Percentiles rank a stretch among this genome's conserved stretches.
phyloP scores from a whole-genome alignment of 2,113 vertebrate genomes.

The Lontra canadensis region DNA sequence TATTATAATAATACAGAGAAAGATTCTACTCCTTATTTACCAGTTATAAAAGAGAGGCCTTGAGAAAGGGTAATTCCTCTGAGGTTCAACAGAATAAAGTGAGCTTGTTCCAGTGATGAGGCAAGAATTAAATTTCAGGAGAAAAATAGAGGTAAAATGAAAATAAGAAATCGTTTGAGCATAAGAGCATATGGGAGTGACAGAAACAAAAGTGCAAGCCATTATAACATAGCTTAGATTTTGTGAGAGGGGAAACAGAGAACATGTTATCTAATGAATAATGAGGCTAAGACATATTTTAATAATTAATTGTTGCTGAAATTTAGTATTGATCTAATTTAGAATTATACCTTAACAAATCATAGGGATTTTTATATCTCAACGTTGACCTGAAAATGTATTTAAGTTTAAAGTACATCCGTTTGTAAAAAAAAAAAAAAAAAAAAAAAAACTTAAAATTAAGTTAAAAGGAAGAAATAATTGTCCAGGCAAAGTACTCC shows the following conservation, averaged over 20 bases:
- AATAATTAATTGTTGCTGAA: background rate
- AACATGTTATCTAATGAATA: background rate
- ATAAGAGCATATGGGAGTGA: background rate
- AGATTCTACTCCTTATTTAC: background rate
- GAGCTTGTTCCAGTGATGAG: background rate
- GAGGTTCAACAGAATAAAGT: background rate
- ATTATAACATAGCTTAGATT: background rate
- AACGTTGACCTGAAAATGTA: background rate
- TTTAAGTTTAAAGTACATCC: background rate
- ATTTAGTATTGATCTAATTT: background rate
- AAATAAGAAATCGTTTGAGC: background rate
- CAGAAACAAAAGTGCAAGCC: background rate
- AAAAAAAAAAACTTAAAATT: background rate
- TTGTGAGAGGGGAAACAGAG: background rate
- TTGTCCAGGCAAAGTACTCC: background rate
- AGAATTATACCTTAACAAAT: background rate
- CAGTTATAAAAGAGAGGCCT: background rate
- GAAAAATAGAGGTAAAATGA: background rate
- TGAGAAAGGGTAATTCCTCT: background rate
- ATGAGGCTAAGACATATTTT: background rate
- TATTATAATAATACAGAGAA: background rate
- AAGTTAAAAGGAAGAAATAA: constrained; percentile 6
- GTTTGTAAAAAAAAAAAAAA: background rate
- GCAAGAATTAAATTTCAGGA: background rate
- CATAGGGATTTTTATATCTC: background rate